Conservation (phyloP, 2,113 vertebrate genomes). For the Pseudopodoces humilis region DNA sequence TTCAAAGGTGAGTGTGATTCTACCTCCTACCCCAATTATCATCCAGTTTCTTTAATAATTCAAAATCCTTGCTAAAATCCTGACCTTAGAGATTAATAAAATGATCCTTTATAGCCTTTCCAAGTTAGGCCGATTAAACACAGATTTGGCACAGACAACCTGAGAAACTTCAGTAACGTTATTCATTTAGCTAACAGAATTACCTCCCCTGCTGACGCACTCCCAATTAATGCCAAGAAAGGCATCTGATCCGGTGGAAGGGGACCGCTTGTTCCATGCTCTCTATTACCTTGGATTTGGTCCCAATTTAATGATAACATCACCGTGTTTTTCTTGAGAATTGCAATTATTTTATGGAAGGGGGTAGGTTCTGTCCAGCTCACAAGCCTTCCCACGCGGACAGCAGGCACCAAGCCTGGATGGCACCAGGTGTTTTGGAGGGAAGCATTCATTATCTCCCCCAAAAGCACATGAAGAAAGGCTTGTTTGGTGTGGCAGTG, state of each 20-base stretch:
- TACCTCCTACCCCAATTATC: conserved; percentile 29
- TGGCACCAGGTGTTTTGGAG: not conserved
- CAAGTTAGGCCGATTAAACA: conserved; percentile 47
- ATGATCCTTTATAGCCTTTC: conserved; percentile 35
- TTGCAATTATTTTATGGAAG: conserved; percentile 18
- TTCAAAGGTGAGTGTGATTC: not conserved
- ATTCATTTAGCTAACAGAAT: conserved; percentile 53
- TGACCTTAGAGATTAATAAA: conserved; percentile 56
- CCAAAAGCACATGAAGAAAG: not conserved
- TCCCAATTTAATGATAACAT: conserved; percentile 46
- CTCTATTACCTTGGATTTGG: conserved; percentile 22
- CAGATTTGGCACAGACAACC: conserved; percentile 41
- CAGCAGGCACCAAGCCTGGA: not conserved
- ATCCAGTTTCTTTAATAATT: conserved; percentile 47
- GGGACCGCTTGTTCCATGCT: conserved; percentile 28
- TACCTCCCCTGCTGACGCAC: conserved; percentile 57
- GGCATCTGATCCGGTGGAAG: conserved; percentile 45
- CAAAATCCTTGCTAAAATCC: conserved; percentile 44
- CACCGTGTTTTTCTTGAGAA: not conserved
- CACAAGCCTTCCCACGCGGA: not conserved
- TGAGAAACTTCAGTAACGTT: conserved; percentile 47
- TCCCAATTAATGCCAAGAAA: conserved; percentile 60
- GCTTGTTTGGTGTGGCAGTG: not conserved
- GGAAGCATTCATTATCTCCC: not conserved
- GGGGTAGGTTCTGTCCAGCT: not conserved